Conservation (phyloP, 2,797 vertebrate genomes). For the Garrulus glandarius region DNA sequence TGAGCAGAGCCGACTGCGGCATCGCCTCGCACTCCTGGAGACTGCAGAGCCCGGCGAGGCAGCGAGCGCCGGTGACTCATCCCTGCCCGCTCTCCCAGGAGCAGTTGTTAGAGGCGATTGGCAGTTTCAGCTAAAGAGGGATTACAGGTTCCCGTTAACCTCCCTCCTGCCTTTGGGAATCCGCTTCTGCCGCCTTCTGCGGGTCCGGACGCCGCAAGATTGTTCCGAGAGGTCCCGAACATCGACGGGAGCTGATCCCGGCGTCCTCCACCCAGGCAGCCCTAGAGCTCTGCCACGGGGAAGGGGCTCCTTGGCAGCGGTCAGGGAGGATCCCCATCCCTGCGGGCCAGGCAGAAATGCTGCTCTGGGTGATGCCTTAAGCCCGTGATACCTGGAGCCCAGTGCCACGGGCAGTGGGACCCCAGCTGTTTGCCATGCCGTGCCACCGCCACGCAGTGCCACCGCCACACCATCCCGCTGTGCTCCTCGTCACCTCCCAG, state of each 20-base stretch:
- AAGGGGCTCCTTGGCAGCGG: background rate
- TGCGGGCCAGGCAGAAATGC: background rate
- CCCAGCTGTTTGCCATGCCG: background rate
- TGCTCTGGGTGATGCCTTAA: background rate
- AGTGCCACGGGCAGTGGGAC: background rate
- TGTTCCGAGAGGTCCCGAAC: background rate
- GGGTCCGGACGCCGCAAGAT: rapidly evolving
- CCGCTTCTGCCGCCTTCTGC: background rate
- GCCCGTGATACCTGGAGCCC: background rate
- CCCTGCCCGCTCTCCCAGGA: background rate
- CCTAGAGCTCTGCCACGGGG: rapidly evolving
- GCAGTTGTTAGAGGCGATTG: background rate
- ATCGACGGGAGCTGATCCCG: rapidly evolving
- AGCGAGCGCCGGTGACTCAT: background rate
- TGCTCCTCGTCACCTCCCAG: background rate
- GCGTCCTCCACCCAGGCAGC: rapidly evolving
- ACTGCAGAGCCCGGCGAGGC: background rate
- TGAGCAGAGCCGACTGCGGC: background rate
- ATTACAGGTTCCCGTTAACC: background rate
- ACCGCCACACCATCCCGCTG: rapidly evolving
- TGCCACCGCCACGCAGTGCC: rapidly evolving
- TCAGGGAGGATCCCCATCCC: background rate
- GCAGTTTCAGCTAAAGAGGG: background rate
- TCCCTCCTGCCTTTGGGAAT: background rate
- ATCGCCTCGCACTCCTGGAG: background rate